These are phyloP conservation scores for Cichlasoma orientale DNA, from an alignment of 2,797 vertebrate genomes.

Conservation along the genomic window DNA sequence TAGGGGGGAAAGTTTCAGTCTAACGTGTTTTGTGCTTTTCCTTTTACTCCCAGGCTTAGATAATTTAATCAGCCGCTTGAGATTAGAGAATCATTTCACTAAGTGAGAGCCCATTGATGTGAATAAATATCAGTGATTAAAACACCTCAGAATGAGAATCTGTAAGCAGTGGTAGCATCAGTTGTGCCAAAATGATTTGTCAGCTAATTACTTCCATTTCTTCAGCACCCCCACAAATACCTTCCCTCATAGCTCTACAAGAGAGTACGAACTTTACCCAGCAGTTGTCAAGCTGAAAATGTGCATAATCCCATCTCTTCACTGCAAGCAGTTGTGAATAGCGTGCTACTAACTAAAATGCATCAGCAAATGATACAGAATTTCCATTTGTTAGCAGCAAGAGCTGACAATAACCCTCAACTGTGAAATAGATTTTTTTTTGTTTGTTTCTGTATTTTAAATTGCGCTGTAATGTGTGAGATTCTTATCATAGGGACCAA, in stretches of 20 bases:
- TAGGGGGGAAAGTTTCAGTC: conserved; percentile 20
- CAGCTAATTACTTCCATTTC: not conserved
- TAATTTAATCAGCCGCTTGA: conserved; percentile 71
- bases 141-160: conserved; percentile 38
- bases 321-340: not conserved
- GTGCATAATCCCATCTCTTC: not conserved
- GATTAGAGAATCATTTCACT: conserved; percentile 69
- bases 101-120: conserved; percentile 67
- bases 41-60: conserved; percentile 37
- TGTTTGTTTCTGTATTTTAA: not conserved
- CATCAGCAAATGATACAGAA: not conserved
- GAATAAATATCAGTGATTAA: conserved; percentile 63
- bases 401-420: not conserved
- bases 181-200: not conserved
- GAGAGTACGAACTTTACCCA: not conserved
- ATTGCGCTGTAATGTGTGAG: not conserved
- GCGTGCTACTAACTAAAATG: not conserved
- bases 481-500: not conserved
- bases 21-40: conserved; percentile 25
- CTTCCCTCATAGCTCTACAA: not conserved
- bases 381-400: not conserved
- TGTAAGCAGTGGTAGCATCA: not conserved
- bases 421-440: not conserved
- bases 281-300: not conserved
- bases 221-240: not conserved